phyloP scores from a whole-genome alignment of 2,888 invertebrate species.

The Coecobrya sp. region DNA sequence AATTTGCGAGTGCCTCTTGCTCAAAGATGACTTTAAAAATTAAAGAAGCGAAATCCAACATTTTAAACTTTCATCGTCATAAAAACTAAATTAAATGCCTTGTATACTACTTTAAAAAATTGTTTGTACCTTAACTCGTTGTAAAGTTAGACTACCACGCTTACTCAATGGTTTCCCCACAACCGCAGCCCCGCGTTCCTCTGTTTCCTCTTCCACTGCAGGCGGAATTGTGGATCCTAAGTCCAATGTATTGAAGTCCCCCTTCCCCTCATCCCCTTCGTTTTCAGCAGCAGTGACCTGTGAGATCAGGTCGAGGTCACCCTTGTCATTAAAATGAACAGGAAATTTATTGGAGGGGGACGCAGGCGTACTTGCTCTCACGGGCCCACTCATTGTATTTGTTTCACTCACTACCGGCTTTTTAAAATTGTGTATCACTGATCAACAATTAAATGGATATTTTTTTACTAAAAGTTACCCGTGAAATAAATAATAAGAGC shows the following conservation, averaged over 20 bases:
- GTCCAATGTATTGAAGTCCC: not conserved
- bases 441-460: too few species aligned
- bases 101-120: too few species aligned
- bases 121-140: not conserved
- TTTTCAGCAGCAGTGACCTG: not conserved
- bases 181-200: not conserved
- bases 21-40: too few species aligned
- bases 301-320: not conserved
- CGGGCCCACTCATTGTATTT: not conserved
- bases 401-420: not conserved
- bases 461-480: too few species aligned
- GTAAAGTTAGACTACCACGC: not conserved
- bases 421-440: too few species aligned
- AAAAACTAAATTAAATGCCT: too few species aligned
- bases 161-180: not conserved
- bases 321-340: not conserved
- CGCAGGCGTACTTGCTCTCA: constrained; percentile 38
- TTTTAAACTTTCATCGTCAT: too few species aligned
- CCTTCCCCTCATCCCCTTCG: not conserved
- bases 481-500: too few species aligned
- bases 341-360: constrained; percentile 13
- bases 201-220: not conserved
- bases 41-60: too few species aligned
- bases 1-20: too few species aligned
- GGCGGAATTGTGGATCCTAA: not conserved